Conservation (phyloP, 2,113 vertebrate genomes). For the Epinephelus moara region DNA sequence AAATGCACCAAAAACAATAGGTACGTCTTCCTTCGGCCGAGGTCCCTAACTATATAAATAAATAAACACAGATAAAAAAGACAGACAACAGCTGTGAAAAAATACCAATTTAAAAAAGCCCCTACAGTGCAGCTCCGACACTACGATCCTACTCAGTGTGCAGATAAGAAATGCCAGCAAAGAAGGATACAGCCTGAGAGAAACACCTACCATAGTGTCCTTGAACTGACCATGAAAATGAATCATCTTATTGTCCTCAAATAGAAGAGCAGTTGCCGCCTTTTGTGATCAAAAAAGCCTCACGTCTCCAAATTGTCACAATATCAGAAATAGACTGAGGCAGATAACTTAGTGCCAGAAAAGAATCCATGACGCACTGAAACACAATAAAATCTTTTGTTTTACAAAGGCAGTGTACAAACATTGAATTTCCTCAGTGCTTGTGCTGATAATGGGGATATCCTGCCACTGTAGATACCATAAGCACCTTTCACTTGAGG, state of each 20-base stretch:
- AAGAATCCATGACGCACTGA: slow-evolving; percentile 72
- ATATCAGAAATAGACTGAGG: slow-evolving; percentile 27
- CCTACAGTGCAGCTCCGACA: too few species aligned
- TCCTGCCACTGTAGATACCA: slow-evolving; percentile 77
- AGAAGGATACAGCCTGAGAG: slow-evolving; percentile 38
- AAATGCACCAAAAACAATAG: too few species aligned
- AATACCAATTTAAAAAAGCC: neutral
- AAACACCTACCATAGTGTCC: slow-evolving; percentile 44
- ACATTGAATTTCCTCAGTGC: slow-evolving; percentile 77
- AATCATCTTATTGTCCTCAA: slow-evolving; percentile 66
- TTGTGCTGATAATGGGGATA: slow-evolving; percentile 79
- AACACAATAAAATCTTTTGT: slow-evolving; percentile 73
- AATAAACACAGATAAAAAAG: neutral
- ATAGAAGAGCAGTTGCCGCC: slow-evolving; percentile 37
- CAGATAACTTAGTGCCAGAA: slow-evolving; percentile 58
- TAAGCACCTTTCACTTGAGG: slow-evolving; percentile 12
- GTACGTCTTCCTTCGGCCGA: too few species aligned
- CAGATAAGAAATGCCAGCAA: neutral
- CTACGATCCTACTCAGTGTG: neutral
- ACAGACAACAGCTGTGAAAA: neutral
- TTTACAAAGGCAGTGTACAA: slow-evolving; percentile 62
- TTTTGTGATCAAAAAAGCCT: slow-evolving; percentile 30
- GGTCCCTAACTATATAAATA: too few species aligned
- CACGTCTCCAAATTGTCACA: slow-evolving; percentile 31
- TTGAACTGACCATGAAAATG: slow-evolving; percentile 53